A percentile compares a stretch with the other conserved stretches of the same genome.
phyloP scores from a whole-genome alignment of 1,140 invertebrate species.

The Drosophila obscura region DNA sequence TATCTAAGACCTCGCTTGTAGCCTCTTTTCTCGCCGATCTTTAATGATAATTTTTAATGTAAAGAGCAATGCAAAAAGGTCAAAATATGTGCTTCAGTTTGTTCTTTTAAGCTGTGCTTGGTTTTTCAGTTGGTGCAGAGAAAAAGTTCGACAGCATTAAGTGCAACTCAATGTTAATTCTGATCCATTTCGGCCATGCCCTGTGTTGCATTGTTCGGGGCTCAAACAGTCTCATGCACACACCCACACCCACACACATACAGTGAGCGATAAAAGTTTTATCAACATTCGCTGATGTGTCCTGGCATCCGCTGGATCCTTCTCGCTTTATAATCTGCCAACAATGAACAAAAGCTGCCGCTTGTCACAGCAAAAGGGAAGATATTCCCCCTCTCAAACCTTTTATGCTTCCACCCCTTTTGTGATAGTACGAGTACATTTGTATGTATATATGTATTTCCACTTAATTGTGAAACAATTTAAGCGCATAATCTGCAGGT shows the following conservation, averaged over 20 bases:
- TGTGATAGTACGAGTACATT: too few relatives aligned
- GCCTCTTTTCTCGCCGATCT: too few relatives aligned
- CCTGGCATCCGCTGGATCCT: constrained; percentile 41
- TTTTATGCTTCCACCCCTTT: neutral
- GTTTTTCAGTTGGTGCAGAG: too few relatives aligned
- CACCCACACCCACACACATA: neutral
- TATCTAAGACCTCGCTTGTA: too few relatives aligned
- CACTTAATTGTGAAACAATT: constrained; percentile 71
- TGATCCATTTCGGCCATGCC: constrained; percentile 2
- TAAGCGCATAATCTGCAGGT: constrained; percentile 63
- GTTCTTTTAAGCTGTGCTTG: too few relatives aligned
- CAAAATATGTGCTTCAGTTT: too few relatives aligned
- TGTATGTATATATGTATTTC: constrained; percentile 8
- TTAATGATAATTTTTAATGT: too few relatives aligned
- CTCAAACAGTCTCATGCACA: constrained; percentile 6
- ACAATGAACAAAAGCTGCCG: constrained; percentile 68
- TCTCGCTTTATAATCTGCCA: constrained; percentile 66
- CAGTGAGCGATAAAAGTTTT: constrained; percentile 64
- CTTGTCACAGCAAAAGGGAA: constrained; percentile 18
- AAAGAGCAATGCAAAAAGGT: too few relatives aligned
- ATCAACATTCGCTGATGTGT: constrained; percentile 43
- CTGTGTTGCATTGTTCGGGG: constrained; percentile 37
- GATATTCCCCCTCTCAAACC: neutral
- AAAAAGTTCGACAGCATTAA: neutral
- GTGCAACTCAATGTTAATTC: neutral